phyloP scores from a whole-genome alignment of 2,113 vertebrate species.

The Forbesichthys agassizii region DNA sequence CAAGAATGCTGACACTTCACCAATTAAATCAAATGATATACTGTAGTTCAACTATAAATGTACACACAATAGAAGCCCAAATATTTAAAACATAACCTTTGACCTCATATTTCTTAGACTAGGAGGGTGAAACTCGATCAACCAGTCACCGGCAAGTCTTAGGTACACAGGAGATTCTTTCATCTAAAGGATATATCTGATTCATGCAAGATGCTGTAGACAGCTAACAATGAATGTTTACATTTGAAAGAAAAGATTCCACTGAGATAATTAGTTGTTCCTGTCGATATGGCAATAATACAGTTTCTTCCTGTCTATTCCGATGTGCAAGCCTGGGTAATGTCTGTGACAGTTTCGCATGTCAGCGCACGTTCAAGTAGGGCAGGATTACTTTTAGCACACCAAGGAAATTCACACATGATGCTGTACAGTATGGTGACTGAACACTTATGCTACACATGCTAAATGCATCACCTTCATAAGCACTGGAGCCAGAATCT shows the following conservation, averaged over 20 bases:
- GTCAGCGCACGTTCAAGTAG: conserved; percentile 10
- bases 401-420: too few relatives aligned
- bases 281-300: not conserved
- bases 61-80: not conserved
- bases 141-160: not conserved
- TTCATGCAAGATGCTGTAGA: conserved; percentile 4
- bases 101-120: conserved; percentile 14
- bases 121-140: conserved; percentile 8
- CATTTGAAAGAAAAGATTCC: not conserved
- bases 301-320: not conserved
- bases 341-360: conserved; percentile 4
- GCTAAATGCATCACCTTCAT: conserved; percentile 2
- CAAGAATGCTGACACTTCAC: not conserved
- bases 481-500: not conserved
- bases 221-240: conserved; percentile 18
- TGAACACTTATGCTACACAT: not conserved
- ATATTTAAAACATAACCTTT: conserved; percentile 14
- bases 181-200: conserved; percentile 13
- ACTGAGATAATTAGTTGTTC: not conserved
- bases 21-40: conserved; percentile 41
- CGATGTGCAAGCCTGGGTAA: not conserved
- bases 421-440: not conserved
- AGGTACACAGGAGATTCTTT: not conserved
- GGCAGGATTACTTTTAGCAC: conserved; percentile 5
- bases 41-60: conserved; percentile 9